These are phyloP conservation scores for Arrhamphus sclerolepis DNA, from an alignment of 2,797 vertebrate species.

Conservation along the genomic window DNA sequence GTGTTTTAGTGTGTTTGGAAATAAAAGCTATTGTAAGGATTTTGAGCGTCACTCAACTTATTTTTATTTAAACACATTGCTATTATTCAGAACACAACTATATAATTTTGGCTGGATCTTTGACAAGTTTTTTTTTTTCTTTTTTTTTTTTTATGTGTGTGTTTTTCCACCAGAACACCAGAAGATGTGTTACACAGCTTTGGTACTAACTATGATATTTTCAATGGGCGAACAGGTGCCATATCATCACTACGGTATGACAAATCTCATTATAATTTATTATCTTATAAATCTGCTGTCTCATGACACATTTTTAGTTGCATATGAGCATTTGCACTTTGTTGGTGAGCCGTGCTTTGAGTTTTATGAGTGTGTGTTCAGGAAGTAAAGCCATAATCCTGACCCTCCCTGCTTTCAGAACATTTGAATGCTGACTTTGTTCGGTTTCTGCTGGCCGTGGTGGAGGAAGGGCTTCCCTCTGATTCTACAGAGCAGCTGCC, in stretches of 20 bases:
- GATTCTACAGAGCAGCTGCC: conserved; percentile 94
- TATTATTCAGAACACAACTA: too few relatives aligned
- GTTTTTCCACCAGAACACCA: conserved; percentile 87
- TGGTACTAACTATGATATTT: conserved; percentile 96
- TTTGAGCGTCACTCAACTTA: too few relatives aligned
- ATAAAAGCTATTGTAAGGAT: too few relatives aligned
- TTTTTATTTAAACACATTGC: too few relatives aligned
- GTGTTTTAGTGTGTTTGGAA: too few relatives aligned
- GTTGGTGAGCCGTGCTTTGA: neutral
- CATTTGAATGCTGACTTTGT: conserved; percentile 93
- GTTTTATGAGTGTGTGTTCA: neutral
- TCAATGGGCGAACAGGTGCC: conserved; percentile 97
- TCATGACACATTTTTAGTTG: neutral
- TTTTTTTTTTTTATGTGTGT: conserved; percentile 3
- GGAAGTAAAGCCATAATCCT: neutral
- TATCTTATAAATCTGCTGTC: too few relatives aligned
- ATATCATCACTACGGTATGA: conserved; percentile 94
- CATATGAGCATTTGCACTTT: too few relatives aligned
- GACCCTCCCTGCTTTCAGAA: conserved; percentile 78
- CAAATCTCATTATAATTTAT: neutral
- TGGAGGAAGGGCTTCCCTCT: conserved; percentile 92
- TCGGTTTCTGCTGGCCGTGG: conserved; percentile 89
- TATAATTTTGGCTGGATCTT: too few relatives aligned
- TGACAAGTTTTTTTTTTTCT: neutral
- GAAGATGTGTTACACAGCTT: conserved; percentile 96